A percentile compares a stretch with the other conserved stretches of the same genome.
Evolutionary conservation across 2,113 vertebrate species (phyloP).

Genomic region (Redunca redunca): DNA sequence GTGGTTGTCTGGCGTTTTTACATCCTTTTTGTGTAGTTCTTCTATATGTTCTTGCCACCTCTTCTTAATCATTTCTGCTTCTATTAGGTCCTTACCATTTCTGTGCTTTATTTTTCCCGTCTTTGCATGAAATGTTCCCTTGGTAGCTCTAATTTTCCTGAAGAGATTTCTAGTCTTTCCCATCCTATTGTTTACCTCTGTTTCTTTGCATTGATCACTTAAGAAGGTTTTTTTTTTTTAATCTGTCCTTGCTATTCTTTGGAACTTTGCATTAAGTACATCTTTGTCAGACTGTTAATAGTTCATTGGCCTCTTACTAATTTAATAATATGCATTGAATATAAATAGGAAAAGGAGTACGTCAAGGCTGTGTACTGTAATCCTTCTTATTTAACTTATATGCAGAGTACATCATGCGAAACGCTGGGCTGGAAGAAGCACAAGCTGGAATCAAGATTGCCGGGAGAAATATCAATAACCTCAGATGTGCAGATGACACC

Average conservation of each 20-base stretch:
- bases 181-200: not conserved
- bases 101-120: not conserved
- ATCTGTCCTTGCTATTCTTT: not conserved
- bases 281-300: not conserved
- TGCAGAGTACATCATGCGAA: not conserved
- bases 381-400: not conserved
- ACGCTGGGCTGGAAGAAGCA: not conserved
- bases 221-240: not conserved
- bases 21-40: not conserved
- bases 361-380: not conserved
- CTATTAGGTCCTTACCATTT: not conserved
- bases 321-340: not conserved
- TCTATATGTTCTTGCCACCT: not conserved
- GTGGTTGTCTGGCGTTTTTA: not conserved
- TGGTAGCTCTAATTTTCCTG: not conserved
- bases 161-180: not conserved
- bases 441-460: not conserved
- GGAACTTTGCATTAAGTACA: not conserved
- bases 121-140: not conserved
- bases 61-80: not conserved
- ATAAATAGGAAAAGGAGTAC: not conserved
- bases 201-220: not conserved
- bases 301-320: not conserved
- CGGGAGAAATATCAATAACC: not conserved
- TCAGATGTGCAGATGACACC: not conserved